phyloP scores from a whole-genome alignment of 2,113 vertebrate species.

The Oceanodroma tethys region DNA sequence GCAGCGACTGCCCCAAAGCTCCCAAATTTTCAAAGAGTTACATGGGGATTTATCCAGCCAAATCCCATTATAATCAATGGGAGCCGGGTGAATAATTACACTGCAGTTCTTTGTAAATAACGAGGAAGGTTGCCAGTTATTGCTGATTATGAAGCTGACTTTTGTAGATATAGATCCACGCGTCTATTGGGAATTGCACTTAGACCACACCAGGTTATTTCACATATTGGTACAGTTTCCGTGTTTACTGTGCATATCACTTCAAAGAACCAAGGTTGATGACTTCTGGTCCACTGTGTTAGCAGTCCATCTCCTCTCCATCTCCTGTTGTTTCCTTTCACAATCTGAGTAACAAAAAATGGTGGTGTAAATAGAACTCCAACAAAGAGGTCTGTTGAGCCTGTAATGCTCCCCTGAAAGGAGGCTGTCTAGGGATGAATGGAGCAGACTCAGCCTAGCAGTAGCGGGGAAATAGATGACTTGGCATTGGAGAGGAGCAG shows the following conservation, averaged over 20 bases:
- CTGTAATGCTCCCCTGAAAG: constrained; percentile 66
- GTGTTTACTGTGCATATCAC: constrained; percentile 27
- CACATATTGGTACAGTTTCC: neutral
- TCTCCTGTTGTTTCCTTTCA: constrained; percentile 67
- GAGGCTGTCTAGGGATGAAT: constrained; percentile 67
- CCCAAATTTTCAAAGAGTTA: constrained; percentile 58
- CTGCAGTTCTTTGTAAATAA: neutral
- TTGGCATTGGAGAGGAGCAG: constrained; percentile 53
- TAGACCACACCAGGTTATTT: constrained; percentile 44
- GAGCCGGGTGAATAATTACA: constrained; percentile 21
- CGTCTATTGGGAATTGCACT: neutral
- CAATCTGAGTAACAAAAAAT: constrained; percentile 58
- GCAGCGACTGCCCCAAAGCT: neutral
- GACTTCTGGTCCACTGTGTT: constrained; percentile 64
- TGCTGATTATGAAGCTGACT: constrained; percentile 12
- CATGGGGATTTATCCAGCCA: constrained; percentile 55
- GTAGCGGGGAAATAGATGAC: constrained; percentile 59
- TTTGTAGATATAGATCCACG: neutral
- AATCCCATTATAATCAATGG: constrained; percentile 61
- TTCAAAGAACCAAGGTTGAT: constrained; percentile 53
- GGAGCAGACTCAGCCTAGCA: constrained; percentile 43
- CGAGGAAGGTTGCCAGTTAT: neutral
- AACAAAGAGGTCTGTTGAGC: constrained; percentile 66
- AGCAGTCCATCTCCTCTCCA: constrained; percentile 40
- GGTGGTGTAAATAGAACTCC: constrained; percentile 62